Evolutionary conservation across 2,888 invertebrate genomes (phyloP).

Genomic region (Isoperla grammatica): DNA sequence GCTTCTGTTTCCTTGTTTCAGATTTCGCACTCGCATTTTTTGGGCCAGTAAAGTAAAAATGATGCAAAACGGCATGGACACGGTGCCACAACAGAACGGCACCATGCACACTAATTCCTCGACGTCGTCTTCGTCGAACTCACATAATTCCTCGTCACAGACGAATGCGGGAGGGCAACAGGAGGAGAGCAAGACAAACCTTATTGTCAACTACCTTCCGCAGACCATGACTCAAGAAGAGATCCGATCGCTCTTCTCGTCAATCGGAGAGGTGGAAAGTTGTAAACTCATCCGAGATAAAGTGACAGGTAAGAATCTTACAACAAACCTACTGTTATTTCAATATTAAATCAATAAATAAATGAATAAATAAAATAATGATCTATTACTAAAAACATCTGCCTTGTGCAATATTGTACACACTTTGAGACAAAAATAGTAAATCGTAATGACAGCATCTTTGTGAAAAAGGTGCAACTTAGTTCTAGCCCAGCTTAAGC

Average conservation of each 20-base stretch:
- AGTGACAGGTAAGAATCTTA: slow-evolving; percentile 67
- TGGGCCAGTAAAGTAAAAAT: slow-evolving; percentile 40
- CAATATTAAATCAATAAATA: too few species aligned
- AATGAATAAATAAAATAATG: too few species aligned
- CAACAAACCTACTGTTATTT: slow-evolving; percentile 11
- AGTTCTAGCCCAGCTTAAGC: too few species aligned
- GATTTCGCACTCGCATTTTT: slow-evolving; percentile 27
- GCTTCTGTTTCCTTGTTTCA: slow-evolving; percentile 29
- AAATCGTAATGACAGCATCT: too few species aligned
- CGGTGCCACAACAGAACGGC: slow-evolving; percentile 79
- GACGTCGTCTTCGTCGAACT: slow-evolving; percentile 38
- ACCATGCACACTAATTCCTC: slow-evolving; percentile 42
- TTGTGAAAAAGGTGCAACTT: too few species aligned
- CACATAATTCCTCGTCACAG: slow-evolving; percentile 41
- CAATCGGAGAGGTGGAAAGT: slow-evolving; percentile 98
- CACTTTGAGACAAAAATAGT: too few species aligned
- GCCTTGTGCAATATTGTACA: too few species aligned
- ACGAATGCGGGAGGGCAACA: slow-evolving; percentile 54
- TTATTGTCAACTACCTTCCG: slow-evolving; percentile 99
- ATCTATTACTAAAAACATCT: too few species aligned
- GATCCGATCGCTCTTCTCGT: slow-evolving; percentile 94
- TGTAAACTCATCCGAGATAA: slow-evolving; percentile 99
- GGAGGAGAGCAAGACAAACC: slow-evolving; percentile 95
- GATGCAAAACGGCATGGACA: slow-evolving; percentile 82
- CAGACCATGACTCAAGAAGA: slow-evolving; percentile 99